Evolutionary conservation across 2,888 invertebrate genomes (phyloP), one percentile per base, ranked within the genome.

Genomic region (Coenonympha glycerion): DNA sequence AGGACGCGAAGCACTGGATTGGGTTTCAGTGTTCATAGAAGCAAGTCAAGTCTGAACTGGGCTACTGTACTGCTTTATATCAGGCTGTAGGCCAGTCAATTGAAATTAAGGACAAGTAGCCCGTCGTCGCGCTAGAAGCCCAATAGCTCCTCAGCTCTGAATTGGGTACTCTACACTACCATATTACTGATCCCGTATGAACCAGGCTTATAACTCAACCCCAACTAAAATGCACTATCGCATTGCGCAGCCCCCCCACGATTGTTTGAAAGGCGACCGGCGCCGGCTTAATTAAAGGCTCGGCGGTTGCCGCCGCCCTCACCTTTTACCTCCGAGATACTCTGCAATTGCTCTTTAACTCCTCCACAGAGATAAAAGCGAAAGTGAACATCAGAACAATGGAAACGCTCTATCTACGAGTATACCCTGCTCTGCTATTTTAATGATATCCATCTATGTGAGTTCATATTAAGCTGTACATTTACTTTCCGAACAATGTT

Each of bases 201-300:
- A n/a, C n/a, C n/a, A n/a, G n/a, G n/a, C n/a, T n/a, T n/a, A n/a
- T n/a, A 3, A 26, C 26, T 8, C 8, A 26, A 13, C 6, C 13
- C 15, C 15, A 15, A 15, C 28, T n/a, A 18, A 18, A 36, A 36
- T 28, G 30, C 19, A 39, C 46, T 6, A 42, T 13, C 39, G 30
- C 47, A 26, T 39, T 47, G 47, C 40, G 26, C 31, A 49, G 53
- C 51, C 49, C 53, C 52, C 57, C 51, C 45, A 44, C 46, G 44
- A 51, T 48, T 50, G 52, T 51, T 53, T 47, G 28, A 39, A 45
- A 33, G 50, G 41, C 52, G 22, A 53, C 52, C 52, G 55, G 50
- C 56, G 48, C 36, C 54, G 45, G 41, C 8, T 44, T 44, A 51
- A 54, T 54, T 48, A 51, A 44, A 45, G 40, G 42, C 51, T 45